A percentile compares a stretch with the other conserved stretches of the same genome.
Evolutionary conservation across 2,888 invertebrate species (phyloP).

Genomic region (Choreutis nemorana): DNA sequence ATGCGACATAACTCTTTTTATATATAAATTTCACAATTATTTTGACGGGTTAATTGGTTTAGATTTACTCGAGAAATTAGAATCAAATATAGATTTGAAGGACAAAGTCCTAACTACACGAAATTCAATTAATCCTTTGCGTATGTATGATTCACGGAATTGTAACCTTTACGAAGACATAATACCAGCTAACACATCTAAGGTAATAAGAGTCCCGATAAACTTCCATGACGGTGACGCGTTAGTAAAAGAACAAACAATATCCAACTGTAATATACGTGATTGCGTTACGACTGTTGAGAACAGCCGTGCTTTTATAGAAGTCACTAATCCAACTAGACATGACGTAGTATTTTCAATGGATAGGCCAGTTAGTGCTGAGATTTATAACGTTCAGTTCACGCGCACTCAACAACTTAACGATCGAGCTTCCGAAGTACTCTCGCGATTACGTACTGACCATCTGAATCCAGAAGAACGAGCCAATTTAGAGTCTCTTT

Average conservation of each 20-base stretch:
- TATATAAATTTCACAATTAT: conserved; percentile 17
- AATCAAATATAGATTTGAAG: conserved; percentile 14
- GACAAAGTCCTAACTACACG: conserved; percentile 9
- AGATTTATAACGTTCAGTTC: conserved; percentile 8
- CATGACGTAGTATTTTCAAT: conserved; percentile 11
- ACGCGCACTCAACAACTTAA: conserved; percentile 2
- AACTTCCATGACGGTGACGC: conserved; percentile 12
- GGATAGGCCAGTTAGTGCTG: conserved; percentile 7
- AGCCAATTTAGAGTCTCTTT: conserved; percentile 11
- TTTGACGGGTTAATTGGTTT: conserved; percentile 18
- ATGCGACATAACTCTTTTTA: conserved; percentile 11
- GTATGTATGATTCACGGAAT: conserved; percentile 14
- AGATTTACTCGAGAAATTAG: conserved; percentile 15
- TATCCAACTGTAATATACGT: conserved; percentile 13
- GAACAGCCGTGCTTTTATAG: conserved; percentile 12
- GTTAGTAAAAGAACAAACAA: conserved; percentile 10
- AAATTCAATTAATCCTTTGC: conserved; percentile 9
- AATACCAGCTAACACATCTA: conserved; percentile 13
- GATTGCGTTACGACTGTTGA: conserved; percentile 16
- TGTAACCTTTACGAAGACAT: conserved; percentile 15
- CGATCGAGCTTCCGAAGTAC: conserved; percentile 8
- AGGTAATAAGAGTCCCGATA: conserved; percentile 13
- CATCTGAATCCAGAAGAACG: conserved; percentile 14
- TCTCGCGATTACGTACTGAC: conserved; percentile 8
- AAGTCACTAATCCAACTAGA: conserved; percentile 12